Conservation (phyloP, 2,113 vertebrate species). For the Ovibos moschatus region DNA sequence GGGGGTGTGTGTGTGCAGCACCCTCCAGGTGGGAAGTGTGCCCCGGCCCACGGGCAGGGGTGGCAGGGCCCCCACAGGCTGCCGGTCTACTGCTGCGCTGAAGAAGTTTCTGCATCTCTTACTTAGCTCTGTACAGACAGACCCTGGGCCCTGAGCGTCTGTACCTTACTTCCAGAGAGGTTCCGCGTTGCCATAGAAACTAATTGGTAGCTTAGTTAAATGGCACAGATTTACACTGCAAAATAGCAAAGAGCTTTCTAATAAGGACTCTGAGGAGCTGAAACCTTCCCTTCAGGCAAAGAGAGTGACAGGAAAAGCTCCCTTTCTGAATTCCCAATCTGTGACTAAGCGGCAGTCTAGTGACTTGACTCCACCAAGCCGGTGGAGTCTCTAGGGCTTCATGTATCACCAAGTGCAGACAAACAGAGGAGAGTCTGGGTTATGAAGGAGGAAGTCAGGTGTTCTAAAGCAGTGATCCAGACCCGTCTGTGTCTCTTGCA, state of each 20-base stretch:
- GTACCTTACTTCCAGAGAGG: background rate
- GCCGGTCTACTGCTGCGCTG: background rate
- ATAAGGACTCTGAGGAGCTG: background rate
- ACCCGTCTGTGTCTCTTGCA: background rate
- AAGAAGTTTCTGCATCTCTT: background rate
- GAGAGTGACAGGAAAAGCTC: background rate
- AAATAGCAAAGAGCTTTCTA: constrained; percentile 9
- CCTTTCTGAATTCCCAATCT: background rate
- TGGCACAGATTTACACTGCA: background rate
- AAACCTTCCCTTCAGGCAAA: background rate
- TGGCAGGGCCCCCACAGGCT: background rate
- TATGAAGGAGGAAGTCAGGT: background rate
- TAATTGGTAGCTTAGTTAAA: background rate
- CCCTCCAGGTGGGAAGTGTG: background rate
- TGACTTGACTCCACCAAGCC: background rate
- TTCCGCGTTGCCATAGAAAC: constrained; percentile 42
- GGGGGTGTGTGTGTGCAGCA: accelerated
- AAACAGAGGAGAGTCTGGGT: background rate
- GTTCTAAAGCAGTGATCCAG: background rate
- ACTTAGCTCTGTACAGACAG: background rate
- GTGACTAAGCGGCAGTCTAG: background rate
- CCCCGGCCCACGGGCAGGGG: accelerated
- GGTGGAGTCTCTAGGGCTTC: background rate
- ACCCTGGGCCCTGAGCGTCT: background rate
- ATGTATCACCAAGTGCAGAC: background rate